These are phyloP conservation scores for Trachelus iudaicus DNA, from an alignment of 2,888 invertebrate species.

Conservation along the genomic window DNA sequence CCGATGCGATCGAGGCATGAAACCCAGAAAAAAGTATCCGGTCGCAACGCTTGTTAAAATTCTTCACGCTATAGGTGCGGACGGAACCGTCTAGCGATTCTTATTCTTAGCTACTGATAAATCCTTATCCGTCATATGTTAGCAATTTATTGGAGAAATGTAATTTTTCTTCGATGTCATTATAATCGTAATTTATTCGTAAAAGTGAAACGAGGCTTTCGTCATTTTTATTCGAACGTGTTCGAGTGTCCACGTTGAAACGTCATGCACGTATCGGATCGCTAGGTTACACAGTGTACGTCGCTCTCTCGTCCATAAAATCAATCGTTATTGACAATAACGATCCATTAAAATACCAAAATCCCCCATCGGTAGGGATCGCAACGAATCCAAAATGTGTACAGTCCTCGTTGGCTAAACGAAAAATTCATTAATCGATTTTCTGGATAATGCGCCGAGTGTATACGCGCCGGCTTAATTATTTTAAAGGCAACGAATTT, in stretches of 20 bases:
- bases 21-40: constrained; percentile 44
- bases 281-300: constrained; percentile 15
- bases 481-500: constrained; percentile 22
- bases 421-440: constrained; percentile 21
- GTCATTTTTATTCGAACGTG: constrained; percentile 7
- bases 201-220: neutral
- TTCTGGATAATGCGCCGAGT: constrained; percentile 11
- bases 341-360: constrained; percentile 40
- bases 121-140: neutral
- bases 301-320: constrained; percentile 37
- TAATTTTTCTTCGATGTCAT: neutral
- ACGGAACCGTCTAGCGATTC: neutral
- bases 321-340: constrained; percentile 46
- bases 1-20: constrained; percentile 46
- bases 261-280: neutral
- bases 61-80: constrained; percentile 49
- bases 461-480: constrained; percentile 25
- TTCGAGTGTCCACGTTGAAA: constrained; percentile 10
- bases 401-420: constrained; percentile 13
- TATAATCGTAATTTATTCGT: neutral
- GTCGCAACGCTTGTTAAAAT: constrained; percentile 52
- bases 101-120: neutral
- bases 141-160: neutral
- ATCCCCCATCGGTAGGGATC: constrained; percentile 19
- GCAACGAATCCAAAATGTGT: constrained; percentile 26